These are phyloP conservation scores for Glaucidium brasilianum DNA, from an alignment of 2,113 vertebrate genomes.

Conservation along the genomic window DNA sequence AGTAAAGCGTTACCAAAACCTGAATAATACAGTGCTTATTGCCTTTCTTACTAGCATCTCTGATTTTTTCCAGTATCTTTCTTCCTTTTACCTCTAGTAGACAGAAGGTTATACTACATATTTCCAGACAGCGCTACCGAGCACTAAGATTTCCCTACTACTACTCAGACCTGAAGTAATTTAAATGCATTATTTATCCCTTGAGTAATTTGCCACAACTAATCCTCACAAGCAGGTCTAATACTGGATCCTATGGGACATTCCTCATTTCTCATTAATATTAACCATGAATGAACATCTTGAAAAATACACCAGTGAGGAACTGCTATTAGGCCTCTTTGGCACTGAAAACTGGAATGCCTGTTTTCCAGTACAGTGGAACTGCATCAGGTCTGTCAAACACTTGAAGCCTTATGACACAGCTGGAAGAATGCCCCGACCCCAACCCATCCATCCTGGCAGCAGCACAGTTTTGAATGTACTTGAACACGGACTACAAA, in stretches of 20 bases:
- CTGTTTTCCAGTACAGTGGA: neutral
- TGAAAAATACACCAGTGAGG: slow-evolving; percentile 4
- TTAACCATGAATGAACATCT: neutral
- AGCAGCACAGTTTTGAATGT: neutral
- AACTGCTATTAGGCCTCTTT: neutral
- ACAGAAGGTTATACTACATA: neutral
- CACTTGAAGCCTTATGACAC: rapidly evolving
- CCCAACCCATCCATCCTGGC: rapidly evolving
- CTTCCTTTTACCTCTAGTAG: neutral
- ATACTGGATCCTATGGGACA: slow-evolving; percentile 40
- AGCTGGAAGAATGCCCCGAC: rapidly evolving
- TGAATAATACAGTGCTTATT: neutral
- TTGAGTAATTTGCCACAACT: slow-evolving; percentile 61
- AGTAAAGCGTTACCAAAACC: neutral
- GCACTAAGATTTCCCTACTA: neutral
- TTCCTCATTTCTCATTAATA: slow-evolving; percentile 60
- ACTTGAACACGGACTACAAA: neutral
- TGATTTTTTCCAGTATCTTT: neutral
- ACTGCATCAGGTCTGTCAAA: neutral
- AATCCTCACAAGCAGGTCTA: slow-evolving; percentile 51
- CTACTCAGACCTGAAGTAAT: slow-evolving; percentile 35
- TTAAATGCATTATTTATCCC: slow-evolving; percentile 45
- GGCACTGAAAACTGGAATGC: neutral
- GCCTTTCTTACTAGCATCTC: neutral
- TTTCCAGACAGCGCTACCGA: neutral